Percentiles rank a stretch among this genome's conserved stretches.
phyloP scores from a whole-genome alignment of 1,140 invertebrate genomes.

The Panagrolaimus sp. region DNA sequence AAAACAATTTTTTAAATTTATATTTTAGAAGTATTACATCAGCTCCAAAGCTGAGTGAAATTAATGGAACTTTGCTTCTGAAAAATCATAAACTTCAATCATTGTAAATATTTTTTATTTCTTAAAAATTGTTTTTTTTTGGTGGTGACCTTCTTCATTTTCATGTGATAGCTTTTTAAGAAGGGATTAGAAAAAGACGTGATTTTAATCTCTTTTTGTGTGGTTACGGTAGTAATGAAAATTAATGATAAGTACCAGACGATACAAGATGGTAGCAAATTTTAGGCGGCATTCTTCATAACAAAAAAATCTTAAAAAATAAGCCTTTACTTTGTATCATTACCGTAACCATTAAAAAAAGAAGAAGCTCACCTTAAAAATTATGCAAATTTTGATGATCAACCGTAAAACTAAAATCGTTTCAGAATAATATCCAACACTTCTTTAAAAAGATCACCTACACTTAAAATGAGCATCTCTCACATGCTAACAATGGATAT shows the following conservation, averaged over 20 bases:
- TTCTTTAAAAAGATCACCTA: conserved; percentile 30
- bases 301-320: no score
- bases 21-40: conserved; percentile 39
- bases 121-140: no score
- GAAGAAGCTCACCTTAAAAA: not conserved
- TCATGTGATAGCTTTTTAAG: no score
- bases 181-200: no score
- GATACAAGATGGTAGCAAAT: not conserved
- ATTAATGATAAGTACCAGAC: conserved; percentile 23
- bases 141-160: no score
- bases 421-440: conserved; percentile 39
- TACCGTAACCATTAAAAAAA: conserved; percentile 16
- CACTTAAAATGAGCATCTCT: conserved; percentile 28
- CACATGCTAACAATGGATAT: conserved; percentile 36
- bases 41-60: conserved; percentile 33
- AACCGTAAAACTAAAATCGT: conserved; percentile 13
- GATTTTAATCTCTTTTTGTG: not conserved
- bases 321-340: no score
- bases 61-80: conserved; percentile 29
- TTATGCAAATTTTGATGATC: not conserved
- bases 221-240: not conserved
- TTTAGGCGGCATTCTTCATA: no score
- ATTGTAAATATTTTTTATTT: conserved; percentile 22
- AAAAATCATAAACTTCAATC: conserved; percentile 35
- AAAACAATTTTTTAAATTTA: conserved; percentile 16